Evolutionary conservation across 2,113 vertebrate species (phyloP).

Genomic region (Leptobrachium ailaonicum): DNA sequence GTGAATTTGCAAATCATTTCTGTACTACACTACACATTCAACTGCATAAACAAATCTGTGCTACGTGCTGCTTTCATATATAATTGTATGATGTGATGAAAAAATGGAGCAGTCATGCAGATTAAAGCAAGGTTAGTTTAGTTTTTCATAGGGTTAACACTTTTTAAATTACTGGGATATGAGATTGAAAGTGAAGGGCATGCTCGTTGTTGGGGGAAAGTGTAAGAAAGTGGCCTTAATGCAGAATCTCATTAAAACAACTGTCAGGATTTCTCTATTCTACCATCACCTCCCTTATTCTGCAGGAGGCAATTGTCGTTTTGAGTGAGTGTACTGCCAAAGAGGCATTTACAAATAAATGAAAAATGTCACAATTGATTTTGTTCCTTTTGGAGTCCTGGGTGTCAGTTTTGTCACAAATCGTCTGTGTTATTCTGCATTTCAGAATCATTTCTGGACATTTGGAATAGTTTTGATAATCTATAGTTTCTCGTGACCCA

Average conservation of each 20-base stretch:
- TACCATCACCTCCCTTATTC: constrained; percentile 80
- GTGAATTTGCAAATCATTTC: too few relatives aligned
- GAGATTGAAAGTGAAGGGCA: constrained; percentile 84
- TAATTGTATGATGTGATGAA: constrained; percentile 52
- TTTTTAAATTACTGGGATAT: constrained; percentile 76
- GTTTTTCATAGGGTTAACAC: constrained; percentile 77
- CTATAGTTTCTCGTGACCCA: constrained; percentile 68
- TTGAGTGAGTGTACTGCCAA: constrained; percentile 88
- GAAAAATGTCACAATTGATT: constrained; percentile 99
- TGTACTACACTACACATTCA: not conserved
- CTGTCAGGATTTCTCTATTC: constrained; percentile 91
- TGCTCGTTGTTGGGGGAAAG: constrained; percentile 72
- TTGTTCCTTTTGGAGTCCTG: constrained; percentile 74
- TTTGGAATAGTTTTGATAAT: constrained; percentile 77
- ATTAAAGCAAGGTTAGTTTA: constrained; percentile 69
- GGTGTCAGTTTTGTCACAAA: constrained; percentile 92
- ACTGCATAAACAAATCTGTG: constrained; percentile 35
- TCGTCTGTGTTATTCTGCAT: constrained; percentile 85
- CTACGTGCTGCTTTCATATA: constrained; percentile 43
- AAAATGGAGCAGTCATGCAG: constrained; percentile 60
- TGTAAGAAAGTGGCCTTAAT: constrained; percentile 82
- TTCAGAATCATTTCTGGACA: constrained; percentile 76
- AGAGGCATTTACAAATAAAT: constrained; percentile 99
- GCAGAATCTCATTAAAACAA: constrained; percentile 93
- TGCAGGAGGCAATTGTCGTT: constrained; percentile 86